Conservation (phyloP, 1,140 invertebrate genomes). For the Coptotermes formosanus region DNA sequence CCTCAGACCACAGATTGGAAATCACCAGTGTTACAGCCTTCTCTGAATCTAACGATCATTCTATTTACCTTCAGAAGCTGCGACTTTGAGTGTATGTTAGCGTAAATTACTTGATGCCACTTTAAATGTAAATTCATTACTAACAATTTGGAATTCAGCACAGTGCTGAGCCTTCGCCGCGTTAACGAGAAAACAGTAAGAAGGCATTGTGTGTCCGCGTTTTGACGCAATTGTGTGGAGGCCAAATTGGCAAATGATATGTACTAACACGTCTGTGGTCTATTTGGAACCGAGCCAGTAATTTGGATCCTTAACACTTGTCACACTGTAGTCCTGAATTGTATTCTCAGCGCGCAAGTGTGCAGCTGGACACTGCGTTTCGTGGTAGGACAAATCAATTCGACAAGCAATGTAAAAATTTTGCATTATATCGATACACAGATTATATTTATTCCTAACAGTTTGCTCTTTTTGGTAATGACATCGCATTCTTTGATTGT, state of each 20-base stretch:
- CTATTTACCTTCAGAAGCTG: too few relatives aligned
- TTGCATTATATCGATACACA: too few relatives aligned
- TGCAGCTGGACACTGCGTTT: neutral
- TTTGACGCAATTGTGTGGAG: neutral
- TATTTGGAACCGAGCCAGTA: neutral
- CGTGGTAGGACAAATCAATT: too few relatives aligned
- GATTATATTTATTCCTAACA: too few relatives aligned
- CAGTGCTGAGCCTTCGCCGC: neutral
- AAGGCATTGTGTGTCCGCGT: neutral
- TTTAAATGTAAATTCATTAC: neutral
- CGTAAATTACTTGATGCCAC: too few relatives aligned
- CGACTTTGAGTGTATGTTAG: too few relatives aligned
- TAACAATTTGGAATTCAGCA: neutral
- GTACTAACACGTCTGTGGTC: neutral
- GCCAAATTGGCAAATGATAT: neutral
- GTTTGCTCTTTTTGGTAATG: too few relatives aligned
- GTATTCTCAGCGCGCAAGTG: neutral
- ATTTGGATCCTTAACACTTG: neutral
- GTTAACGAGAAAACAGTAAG: neutral
- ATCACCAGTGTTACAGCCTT: too few relatives aligned
- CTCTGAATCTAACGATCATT: too few relatives aligned
- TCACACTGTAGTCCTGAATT: neutral
- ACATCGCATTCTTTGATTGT: too few relatives aligned
- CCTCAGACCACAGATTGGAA: too few relatives aligned
- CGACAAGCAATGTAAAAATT: too few relatives aligned